Evolutionary conservation across 2,113 vertebrate genomes (phyloP), one percentile per base, ranked within the genome.

Genomic region (Tachuris rubrigastra): DNA sequence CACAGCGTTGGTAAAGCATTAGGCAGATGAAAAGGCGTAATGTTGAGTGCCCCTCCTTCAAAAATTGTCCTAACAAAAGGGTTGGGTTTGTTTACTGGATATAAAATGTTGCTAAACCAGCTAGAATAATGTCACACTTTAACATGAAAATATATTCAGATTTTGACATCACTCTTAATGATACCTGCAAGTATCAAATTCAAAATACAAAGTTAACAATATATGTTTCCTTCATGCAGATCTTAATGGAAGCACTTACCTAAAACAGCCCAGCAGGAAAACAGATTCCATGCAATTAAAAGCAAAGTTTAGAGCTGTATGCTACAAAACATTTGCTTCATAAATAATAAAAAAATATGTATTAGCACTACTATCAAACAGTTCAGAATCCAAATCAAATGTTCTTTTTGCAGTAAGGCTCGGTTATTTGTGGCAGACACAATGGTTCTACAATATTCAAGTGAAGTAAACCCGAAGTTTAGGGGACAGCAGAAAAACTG

Each of bases 61-160:
- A 55, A 92, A 97, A 95, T 90, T 93, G 86, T 84, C 92, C 73
- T 90, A 73, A 90, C 86, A 81, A 86, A 93, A 95, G 91, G 96
- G 96, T n/a, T 96, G 89, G 86, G 95, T 89, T 95, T 96, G 95
- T 96, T 97, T 96, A 93, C 83, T 58, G 76, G 60, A 80, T 71
- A 89, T 83, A 92, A 95, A 95, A 95, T 95, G 94, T 59, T 95
- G 96, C 73, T 89, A 78, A 89, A 95, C 96, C 91, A 93, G 96
- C 93, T 39, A 22, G 59, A 92, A 90, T 88, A 81, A 86, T 74
- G 47, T 86, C 86, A 94, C 55, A 59, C 52, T 95, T 95, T 33
- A 92, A 66, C 46, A 69, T 31, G 60, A 85, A 90, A 89, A 96
- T 73, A 30, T 73, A 90, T 77, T 93, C 79, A 88, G 62, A 93